These are phyloP conservation scores for Alexandromys fortis DNA, from an alignment of 2,113 vertebrate genomes.

Conservation along the genomic window DNA sequence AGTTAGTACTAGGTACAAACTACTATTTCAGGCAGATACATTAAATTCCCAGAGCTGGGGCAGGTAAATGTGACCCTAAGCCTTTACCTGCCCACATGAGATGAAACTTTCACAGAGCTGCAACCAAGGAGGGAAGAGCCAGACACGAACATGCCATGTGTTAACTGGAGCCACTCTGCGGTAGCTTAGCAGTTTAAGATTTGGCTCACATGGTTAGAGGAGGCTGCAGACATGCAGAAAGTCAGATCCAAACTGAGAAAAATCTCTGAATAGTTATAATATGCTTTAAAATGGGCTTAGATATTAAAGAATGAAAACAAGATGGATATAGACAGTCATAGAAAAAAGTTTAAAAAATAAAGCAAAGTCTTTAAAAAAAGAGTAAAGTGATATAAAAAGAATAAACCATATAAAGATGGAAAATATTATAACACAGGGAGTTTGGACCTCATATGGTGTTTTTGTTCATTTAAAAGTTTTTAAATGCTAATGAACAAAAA, in stretches of 20 bases:
- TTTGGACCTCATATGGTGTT: neutral
- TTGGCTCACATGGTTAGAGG: neutral
- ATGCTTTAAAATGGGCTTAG: neutral
- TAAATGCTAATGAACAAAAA: neutral
- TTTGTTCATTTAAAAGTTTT: neutral
- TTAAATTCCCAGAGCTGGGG: neutral
- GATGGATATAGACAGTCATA: neutral
- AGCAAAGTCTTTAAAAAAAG: neutral
- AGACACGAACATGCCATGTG: neutral
- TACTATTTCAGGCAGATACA: neutral
- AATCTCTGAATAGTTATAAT: neutral
- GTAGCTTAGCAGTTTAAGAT: neutral
- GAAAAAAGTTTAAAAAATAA: neutral
- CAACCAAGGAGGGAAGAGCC: neutral
- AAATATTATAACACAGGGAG: neutral
- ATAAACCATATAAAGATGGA: neutral
- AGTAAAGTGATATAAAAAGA: neutral
- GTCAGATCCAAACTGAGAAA: neutral
- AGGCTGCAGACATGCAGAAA: neutral
- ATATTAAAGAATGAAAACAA: neutral
- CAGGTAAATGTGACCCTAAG: neutral
- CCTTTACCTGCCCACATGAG: neutral
- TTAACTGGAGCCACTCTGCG: neutral
- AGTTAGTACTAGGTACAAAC: neutral
- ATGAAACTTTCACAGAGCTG: neutral